Evolutionary conservation across 2,888 invertebrate genomes (phyloP), one percentile per base, ranked within the genome.

Genomic region (Melipona bicolor): DNA sequence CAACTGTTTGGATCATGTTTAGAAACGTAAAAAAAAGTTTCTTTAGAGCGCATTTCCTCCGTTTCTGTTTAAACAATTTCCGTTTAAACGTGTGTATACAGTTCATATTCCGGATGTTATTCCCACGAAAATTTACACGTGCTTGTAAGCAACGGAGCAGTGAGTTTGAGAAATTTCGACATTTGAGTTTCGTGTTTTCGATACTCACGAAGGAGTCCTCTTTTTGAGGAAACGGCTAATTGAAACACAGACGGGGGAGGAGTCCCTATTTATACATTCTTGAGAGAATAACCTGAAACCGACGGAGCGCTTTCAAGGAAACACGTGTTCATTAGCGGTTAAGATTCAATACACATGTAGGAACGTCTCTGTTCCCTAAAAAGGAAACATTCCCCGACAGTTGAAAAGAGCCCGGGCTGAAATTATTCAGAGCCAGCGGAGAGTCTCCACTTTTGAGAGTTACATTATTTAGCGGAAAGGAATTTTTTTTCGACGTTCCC

Each of bases 261-360:
- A 9, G 19, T 21, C 13, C 43, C 61, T 72, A 27, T 72, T 72
- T 72, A 61, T 24, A 49, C 50, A 27, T 49, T 61, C 72, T 72
- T 61, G 61, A 72, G 72, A 49, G 72, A 4, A 59, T 6, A 43
- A 15, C 4, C 49, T 49, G 50, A 72, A 72, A 72, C 24, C 11
- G 27, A 27, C 61, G 15, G 61, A 61, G 61, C 15, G 49, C 27
- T 72, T 72, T 72, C 27, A 50, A 13, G 21, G 21, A 49, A 27
- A 36, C 64, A 64, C 36, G 64, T 64, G 64, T 64, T 64, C 64
- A 36, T 64, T 64, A 13, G 32, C 13, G 3, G n/a, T 59, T 59
- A n/a, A n/a, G 56, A 64, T 36, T 32, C 32, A 5, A 36, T 64
- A 36, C 32, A 64, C 11, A 36, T 36, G 32, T 36, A 36, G 64